phyloP scores from a whole-genome alignment of 2,113 vertebrate species.

The Saguinus imperator region DNA sequence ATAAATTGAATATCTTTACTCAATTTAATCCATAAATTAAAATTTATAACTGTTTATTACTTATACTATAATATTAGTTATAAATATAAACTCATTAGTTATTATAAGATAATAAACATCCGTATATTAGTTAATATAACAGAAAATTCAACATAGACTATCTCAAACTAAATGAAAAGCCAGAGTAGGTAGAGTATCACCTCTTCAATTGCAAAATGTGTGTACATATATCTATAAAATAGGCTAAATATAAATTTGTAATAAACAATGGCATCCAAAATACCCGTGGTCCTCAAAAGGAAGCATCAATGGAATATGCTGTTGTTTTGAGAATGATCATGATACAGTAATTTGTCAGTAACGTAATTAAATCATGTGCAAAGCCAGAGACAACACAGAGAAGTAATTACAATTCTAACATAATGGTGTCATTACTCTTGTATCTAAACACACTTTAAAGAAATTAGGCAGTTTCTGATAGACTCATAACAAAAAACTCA shows the following conservation, averaged over 20 bases:
- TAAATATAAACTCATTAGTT: no score
- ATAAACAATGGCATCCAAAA: neutral
- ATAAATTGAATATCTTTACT: neutral
- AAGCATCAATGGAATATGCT: neutral
- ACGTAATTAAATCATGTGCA: constrained; percentile 1
- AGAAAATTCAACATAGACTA: neutral
- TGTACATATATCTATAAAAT: neutral
- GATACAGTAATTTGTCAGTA: neutral
- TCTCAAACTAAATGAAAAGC: neutral
- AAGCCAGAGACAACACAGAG: neutral
- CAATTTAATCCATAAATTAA: no score
- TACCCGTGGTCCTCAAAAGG: neutral
- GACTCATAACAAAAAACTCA: neutral
- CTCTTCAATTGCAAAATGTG: neutral
- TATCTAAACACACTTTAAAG: neutral
- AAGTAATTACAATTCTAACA: neutral
- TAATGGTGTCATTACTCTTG: neutral
- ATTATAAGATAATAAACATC: no score
- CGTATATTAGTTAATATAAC: neutral
- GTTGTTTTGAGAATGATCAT: neutral
- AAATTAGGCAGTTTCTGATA: neutral
- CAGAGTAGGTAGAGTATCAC: neutral
- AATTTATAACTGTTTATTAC: no score
- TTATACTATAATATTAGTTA: no score
- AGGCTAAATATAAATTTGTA: neutral